Base-by-base conservation (phyloP, 2,888 invertebrate genomes). In the Hirtodrosophila alboralis region DNA sequence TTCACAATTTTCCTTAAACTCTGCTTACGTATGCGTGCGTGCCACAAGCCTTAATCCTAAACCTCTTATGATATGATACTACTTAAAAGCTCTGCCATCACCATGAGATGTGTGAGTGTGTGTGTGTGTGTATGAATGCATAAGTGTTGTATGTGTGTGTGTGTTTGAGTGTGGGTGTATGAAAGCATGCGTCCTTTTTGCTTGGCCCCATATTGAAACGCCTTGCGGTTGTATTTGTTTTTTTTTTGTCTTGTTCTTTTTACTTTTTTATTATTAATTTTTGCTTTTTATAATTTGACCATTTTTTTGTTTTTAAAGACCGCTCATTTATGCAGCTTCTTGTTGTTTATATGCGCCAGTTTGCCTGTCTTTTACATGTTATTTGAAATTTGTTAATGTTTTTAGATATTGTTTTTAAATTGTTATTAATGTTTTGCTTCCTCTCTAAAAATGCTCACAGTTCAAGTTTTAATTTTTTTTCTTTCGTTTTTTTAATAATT, bases 51-150 rank as follows among this genome's bases (percentile, higher is more conserved):
- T 71, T 62, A 61, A 75, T 28, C 59, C 51, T 68, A 59, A 59
- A 49, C 57, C 41, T 34, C 62, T 68, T 69, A 79, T 38, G 49
- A 49, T 30, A 53, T 51, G 49, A 53, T n/a, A n/a, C n/a, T n/a
- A 44, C 40, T 67, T 57, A 67, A 62, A 67, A 64, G 63, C 38
- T n/a, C n/a, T 73, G 84, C 78, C 78, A 72, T 48, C 75, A 83
- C 68, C 83, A 69, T 72, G 60, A 60, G 54, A 36, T 48, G 47
- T n/a, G 33, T 60, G 52, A 31, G 12, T 52, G 48, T 14, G 30
- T 28, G 23, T 53, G 4, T 10, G 9, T 10, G 28, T 16, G 26
- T 41, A 9, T 57, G 44, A 57, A 34, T 48, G 47, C 10, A 36
- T 60, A 49, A 31, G 12, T 52, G 48, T 14, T 60, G 27, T 47